phyloP scores from a whole-genome alignment of 2,113 vertebrate genomes.

The Melanerpes aurifrons region DNA sequence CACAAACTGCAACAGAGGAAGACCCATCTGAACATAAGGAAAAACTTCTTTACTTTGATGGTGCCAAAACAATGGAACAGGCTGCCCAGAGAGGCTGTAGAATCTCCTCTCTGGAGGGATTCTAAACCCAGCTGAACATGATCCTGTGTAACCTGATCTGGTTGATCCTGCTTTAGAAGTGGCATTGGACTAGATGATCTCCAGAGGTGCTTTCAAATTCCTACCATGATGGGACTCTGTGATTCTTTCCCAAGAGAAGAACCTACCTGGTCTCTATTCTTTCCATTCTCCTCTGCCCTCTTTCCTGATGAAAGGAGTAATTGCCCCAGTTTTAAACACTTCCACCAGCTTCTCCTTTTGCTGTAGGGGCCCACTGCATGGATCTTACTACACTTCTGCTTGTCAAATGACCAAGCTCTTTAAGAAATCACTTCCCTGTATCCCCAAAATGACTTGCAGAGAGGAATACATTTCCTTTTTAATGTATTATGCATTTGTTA shows the following conservation, averaged over 20 bases:
- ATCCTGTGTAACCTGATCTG: too few relatives aligned
- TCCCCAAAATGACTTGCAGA: not conserved
- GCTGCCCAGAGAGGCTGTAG: too few relatives aligned
- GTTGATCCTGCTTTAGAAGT: too few relatives aligned
- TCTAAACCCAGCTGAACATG: too few relatives aligned
- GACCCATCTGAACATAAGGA: too few relatives aligned
- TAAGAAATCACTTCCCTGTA: not conserved
- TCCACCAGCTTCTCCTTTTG: not conserved
- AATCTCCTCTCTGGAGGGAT: too few relatives aligned
- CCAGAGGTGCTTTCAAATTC: too few relatives aligned
- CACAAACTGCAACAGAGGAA: too few relatives aligned
- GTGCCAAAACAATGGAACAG: too few relatives aligned
- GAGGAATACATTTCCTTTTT: not conserved
- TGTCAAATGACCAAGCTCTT: not conserved
- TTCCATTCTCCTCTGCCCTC: not conserved
- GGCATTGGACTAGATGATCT: too few relatives aligned
- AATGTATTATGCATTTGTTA: not conserved
- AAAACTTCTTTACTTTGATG: too few relatives aligned
- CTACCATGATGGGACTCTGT: too few relatives aligned
- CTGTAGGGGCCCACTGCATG: not conserved
- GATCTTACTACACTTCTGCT: not conserved
- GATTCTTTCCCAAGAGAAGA: not conserved
- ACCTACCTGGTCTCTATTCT: not conserved
- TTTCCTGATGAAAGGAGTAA: not conserved
- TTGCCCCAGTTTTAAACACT: not conserved